A percentile compares a stretch with the other conserved stretches of the same genome.
phyloP scores from a whole-genome alignment of 2,113 vertebrate genomes.

The Trematocara stigmaticum region DNA sequence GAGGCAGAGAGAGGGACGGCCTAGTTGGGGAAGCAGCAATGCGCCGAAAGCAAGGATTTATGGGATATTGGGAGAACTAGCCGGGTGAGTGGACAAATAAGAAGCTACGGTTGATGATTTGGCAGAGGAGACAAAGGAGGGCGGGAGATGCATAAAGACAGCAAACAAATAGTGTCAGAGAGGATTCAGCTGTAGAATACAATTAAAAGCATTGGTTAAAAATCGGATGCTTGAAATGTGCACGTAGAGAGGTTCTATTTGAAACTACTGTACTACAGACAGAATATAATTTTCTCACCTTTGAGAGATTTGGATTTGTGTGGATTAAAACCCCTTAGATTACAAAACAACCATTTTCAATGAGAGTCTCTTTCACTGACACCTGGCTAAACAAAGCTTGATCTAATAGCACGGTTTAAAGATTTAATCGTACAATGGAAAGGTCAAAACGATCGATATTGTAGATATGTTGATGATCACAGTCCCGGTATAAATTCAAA shows the following conservation, averaged over 20 bases:
- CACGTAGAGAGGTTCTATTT: not conserved
- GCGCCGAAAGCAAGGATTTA: slow-evolving; percentile 72
- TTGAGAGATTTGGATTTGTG: not conserved
- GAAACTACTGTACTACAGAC: not conserved
- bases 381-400: not conserved
- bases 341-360: not conserved
- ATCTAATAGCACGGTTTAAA: not conserved
- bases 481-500: not conserved
- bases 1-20: slow-evolving; percentile 71
- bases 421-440: not conserved
- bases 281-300: not conserved
- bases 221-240: not conserved
- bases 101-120: slow-evolving; percentile 19
- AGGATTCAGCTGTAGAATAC: not conserved
- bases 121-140: not conserved
- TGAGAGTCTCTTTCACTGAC: not conserved
- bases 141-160: not conserved
- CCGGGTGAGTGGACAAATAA: slow-evolving; percentile 48
- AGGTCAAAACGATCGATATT: not conserved
- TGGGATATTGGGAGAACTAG: slow-evolving; percentile 65
- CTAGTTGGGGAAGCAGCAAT: slow-evolving; percentile 56
- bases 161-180: not conserved
- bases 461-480: not conserved
- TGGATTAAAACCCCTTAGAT: not conserved
- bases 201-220: not conserved